A percentile compares a stretch with the other conserved stretches of the same genome.
Evolutionary conservation across 2,113 vertebrate genomes (phyloP).

Genomic region (Stegastes partitus): DNA sequence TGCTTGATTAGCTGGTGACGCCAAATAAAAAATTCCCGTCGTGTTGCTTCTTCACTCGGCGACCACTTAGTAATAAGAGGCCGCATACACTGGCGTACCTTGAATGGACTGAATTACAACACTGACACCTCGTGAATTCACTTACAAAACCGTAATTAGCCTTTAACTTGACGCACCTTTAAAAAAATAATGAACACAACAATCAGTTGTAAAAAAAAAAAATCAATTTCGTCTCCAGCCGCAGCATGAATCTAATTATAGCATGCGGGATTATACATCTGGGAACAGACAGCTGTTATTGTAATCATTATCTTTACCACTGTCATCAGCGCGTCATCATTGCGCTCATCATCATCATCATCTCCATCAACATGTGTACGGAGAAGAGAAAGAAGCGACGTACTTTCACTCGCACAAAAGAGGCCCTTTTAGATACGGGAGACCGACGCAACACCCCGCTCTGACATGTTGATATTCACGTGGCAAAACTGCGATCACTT

Average conservation of each 20-base stretch:
- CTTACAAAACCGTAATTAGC: constrained; percentile 28
- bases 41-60: not conserved
- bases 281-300: constrained; percentile 63
- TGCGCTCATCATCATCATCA: constrained; percentile 15
- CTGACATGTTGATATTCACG: constrained; percentile 39
- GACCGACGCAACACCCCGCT: constrained; percentile 2
- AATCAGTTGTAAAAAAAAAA: constrained; percentile 31
- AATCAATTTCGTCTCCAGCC: constrained; percentile 46
- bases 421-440: constrained; percentile 10
- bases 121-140: constrained; percentile 8
- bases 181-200: constrained; percentile 39
- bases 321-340: constrained; percentile 53
- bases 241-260: constrained; percentile 49
- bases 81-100: not conserved
- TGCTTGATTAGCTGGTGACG: too few species aligned
- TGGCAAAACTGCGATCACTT: constrained; percentile 57
- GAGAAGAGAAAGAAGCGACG: not conserved
- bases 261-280: constrained; percentile 46
- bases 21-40: too few species aligned
- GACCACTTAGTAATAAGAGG: not conserved
- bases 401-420: constrained; percentile 18
- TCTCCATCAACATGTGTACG: constrained; percentile 9
- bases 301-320: constrained; percentile 49
- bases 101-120: not conserved
- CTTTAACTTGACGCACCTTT: constrained; percentile 25